A percentile compares a stretch with the other conserved stretches of the same genome.
Evolutionary conservation across 2,113 vertebrate species (phyloP).

Genomic region (Strigops habroptila): DNA sequence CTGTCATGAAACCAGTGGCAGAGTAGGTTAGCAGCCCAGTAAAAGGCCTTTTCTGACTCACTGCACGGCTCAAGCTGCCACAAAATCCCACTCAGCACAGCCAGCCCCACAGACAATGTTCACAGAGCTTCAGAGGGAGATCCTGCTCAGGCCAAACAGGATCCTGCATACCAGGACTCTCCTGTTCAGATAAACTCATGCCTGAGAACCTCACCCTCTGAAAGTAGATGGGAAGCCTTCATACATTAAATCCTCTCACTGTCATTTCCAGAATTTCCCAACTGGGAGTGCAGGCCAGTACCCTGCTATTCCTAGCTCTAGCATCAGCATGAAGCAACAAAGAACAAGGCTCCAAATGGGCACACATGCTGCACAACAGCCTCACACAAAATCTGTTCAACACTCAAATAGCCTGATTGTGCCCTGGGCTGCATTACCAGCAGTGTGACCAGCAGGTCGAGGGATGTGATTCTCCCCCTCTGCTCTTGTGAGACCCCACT

Average conservation of each 20-base stretch:
- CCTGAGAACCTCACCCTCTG: too few species aligned
- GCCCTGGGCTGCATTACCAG: too few species aligned
- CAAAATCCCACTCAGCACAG: not conserved
- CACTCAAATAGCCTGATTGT: not conserved
- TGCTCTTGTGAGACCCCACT: too few species aligned
- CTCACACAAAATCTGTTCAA: not conserved
- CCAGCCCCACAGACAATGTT: too few species aligned
- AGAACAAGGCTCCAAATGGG: not conserved
- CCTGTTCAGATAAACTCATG: too few species aligned
- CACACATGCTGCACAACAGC: rapidly evolving
- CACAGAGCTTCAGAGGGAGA: too few species aligned
- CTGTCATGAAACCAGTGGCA: not conserved
- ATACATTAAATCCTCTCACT: not conserved
- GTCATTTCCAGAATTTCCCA: not conserved
- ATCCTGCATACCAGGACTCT: too few species aligned
- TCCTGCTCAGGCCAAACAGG: too few species aligned
- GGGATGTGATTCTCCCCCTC: too few species aligned
- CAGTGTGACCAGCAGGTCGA: too few species aligned
- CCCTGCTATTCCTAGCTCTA: not conserved
- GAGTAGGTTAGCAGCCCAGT: not conserved
- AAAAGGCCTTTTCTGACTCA: not conserved
- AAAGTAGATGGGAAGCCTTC: too few species aligned
- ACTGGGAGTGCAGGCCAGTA: not conserved
- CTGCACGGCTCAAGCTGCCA: not conserved
- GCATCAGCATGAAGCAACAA: not conserved